Base-by-base conservation (phyloP, 2,797 vertebrate species). In the Anguilla marmorata region DNA sequence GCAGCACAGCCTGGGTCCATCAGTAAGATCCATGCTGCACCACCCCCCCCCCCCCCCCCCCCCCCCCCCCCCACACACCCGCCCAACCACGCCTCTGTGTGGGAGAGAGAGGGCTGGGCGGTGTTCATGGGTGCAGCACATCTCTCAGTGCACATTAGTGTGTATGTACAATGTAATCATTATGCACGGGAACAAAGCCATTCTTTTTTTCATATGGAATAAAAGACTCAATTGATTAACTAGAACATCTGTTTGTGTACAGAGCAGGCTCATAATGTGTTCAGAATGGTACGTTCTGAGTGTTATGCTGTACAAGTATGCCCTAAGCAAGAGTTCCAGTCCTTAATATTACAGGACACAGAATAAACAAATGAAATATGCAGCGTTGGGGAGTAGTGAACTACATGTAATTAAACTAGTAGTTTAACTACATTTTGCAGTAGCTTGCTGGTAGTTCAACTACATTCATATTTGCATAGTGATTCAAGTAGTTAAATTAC, bases 161-260 rank as follows among this genome's bases (percentile, higher is more conserved):
- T 48, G 82, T 66, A 58, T 83, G 30, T 74, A 63, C 9, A 30
- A 83, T 87, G 58, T 87, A 79, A 66, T 83, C 76, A 83, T 87
- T 87, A 87, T 87, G 60, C 86, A 27, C 37, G 63, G 58, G 45
- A 83, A 87, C 37, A 82, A 80, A 83, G 45, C 86, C 79, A 30
- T 45, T 45, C 27, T 63, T 56, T 63, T 54, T 80, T 80, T 87
- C 5, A 12, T 60, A n/a, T 33, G 56, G 56, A 85, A 85, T 84
- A 33, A 84, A 21, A 74, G 63, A 85, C 30, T 50, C 63, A 45
- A 41, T 82, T 85, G 63, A 85, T 84, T 85, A 41, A 33, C 82
- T 21, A n/a, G 45, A 85, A 56, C 83, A 85, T 88, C 63, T 56
- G 84, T 50, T 85, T 27, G 66, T 30, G 54, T 3, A 63, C 82